Evolutionary conservation across 92 coral and sea anemone species (phyloP).

Genomic region (Siderastrea radians): DNA sequence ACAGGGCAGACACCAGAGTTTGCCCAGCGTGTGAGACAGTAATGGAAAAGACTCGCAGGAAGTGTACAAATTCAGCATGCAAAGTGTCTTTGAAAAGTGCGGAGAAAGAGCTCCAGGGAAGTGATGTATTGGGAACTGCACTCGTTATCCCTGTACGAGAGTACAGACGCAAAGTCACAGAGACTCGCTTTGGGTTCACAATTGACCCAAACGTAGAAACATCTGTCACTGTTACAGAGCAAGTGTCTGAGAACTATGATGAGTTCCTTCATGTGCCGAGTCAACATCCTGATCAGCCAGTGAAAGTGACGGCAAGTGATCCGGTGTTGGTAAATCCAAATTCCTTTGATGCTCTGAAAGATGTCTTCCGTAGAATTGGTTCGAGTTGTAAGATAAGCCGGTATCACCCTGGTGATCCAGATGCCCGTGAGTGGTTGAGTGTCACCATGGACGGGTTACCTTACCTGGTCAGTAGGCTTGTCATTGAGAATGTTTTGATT

Average conservation of each 20-base stretch:
- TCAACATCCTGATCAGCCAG: too few species aligned
- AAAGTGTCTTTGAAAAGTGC: slow-evolving; percentile 21
- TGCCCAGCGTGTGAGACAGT: not conserved
- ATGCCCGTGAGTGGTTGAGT: slow-evolving; percentile 49
- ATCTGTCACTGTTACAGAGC: too few species aligned
- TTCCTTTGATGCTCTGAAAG: slow-evolving; percentile 41
- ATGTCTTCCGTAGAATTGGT: too few species aligned
- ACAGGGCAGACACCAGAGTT: not conserved
- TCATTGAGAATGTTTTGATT: slow-evolving; percentile 22
- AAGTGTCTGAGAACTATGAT: too few species aligned
- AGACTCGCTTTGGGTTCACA: too few species aligned
- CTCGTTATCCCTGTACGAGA: slow-evolving; percentile 25
- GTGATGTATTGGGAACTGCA: slow-evolving; percentile 42
- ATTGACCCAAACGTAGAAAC: too few species aligned
- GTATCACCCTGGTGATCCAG: slow-evolving; percentile 41
- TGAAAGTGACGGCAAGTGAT: too few species aligned
- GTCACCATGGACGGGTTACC: slow-evolving; percentile 60
- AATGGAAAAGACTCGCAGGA: slow-evolving; percentile 18
- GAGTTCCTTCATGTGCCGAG: too few species aligned
- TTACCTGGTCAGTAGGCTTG: slow-evolving; percentile 30
- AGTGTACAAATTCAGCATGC: slow-evolving; percentile 32
- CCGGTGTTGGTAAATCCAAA: slow-evolving; percentile 56
- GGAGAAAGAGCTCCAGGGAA: slow-evolving; percentile 21
- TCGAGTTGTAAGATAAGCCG: slow-evolving; percentile 25
- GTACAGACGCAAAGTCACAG: slow-evolving; percentile 21